phyloP scores from a whole-genome alignment of 2,888 invertebrate species.

The Elegia similella region DNA sequence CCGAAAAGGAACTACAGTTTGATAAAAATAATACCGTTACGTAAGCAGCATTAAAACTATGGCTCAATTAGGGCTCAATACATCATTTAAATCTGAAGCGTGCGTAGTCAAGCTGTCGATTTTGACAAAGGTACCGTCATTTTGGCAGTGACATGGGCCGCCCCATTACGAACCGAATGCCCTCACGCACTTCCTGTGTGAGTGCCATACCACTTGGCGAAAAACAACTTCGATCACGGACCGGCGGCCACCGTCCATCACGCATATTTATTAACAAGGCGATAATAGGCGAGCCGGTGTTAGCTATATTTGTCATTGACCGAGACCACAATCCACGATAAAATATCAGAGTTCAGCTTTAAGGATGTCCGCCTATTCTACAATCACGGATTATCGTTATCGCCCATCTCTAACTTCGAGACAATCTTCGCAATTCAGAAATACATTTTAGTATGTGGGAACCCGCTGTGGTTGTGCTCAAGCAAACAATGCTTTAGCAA shows the following conservation, averaged over 20 bases:
- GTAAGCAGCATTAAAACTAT: not conserved
- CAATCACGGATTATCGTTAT: slow-evolving; percentile 32
- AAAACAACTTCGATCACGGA: slow-evolving; percentile 38
- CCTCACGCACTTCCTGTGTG: slow-evolving; percentile 72
- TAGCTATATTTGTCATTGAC: slow-evolving; percentile 41
- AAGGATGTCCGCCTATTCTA: slow-evolving; percentile 48
- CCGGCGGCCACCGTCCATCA: slow-evolving; percentile 13
- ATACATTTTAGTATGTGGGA: slow-evolving; percentile 41
- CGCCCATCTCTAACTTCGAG: slow-evolving; percentile 23
- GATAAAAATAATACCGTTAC: not conserved
- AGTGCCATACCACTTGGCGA: slow-evolving; percentile 46
- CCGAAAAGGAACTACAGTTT: not conserved
- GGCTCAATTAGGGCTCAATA: not conserved
- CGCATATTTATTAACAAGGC: slow-evolving; percentile 21
- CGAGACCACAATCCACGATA: slow-evolving; percentile 49
- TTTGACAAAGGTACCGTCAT: slow-evolving; percentile 14
- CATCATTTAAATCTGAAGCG: not conserved
- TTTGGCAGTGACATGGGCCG: slow-evolving; percentile 34
- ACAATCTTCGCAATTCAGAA: slow-evolving; percentile 35
- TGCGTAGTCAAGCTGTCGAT: not conserved
- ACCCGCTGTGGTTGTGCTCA: slow-evolving; percentile 37
- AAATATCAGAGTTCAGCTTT: slow-evolving; percentile 61
- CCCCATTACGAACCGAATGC: slow-evolving; percentile 63
- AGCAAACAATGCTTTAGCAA: slow-evolving; percentile 57
- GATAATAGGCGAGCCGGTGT: slow-evolving; percentile 18